phyloP scores from a whole-genome alignment of 2,113 vertebrate species.

The Gymnocephalus cernua region DNA sequence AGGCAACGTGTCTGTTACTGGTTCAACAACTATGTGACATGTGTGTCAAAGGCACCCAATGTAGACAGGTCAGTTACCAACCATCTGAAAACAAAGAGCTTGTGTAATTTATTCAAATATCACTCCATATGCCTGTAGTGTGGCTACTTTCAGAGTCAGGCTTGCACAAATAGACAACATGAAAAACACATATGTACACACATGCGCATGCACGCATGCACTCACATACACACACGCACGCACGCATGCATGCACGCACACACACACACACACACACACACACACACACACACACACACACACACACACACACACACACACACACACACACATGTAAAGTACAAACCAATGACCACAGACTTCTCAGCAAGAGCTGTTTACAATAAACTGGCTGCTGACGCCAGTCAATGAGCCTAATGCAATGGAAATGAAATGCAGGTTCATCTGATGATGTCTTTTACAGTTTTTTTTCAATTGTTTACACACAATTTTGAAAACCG shows the following conservation, averaged over 20 bases:
- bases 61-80: slow-evolving; percentile 20
- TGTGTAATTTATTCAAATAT: slow-evolving; percentile 57
- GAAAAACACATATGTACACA: slow-evolving; percentile 14
- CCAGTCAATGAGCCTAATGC: slow-evolving; percentile 78
- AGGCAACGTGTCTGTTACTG: slow-evolving; percentile 39
- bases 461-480: no score
- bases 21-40: slow-evolving; percentile 21
- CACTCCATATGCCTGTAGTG: slow-evolving; percentile 18
- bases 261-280: not conserved
- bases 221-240: no score
- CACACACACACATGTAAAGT: not conserved
- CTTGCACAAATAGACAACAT: slow-evolving; percentile 20
- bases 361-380: slow-evolving; percentile 72
- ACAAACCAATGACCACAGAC: slow-evolving; percentile 44
- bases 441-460: slow-evolving; percentile 80
- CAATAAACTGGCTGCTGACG: slow-evolving; percentile 71
- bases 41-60: slow-evolving; percentile 6
- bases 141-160: slow-evolving; percentile 24
- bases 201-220: no score
- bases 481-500: no score
- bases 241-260: no score
- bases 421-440: slow-evolving; percentile 82
- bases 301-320: not conserved
- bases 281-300: slow-evolving; percentile 10
- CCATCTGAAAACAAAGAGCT: slow-evolving; percentile 51